phyloP scores from a whole-genome alignment of 2,113 vertebrate species.

The Galbula dea region DNA sequence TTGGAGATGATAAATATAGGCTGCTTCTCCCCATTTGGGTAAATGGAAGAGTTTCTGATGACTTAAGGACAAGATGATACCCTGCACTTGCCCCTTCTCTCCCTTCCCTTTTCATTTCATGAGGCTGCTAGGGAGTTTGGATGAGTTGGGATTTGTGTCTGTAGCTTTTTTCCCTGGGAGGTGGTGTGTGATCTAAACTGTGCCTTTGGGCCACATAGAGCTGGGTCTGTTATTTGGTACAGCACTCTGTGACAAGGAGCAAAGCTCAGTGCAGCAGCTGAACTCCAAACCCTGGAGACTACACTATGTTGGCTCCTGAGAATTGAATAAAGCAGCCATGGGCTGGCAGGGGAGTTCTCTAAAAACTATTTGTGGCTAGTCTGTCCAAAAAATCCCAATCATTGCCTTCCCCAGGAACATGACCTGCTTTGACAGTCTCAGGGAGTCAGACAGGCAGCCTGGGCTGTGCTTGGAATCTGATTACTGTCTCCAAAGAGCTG shows the following conservation, averaged over 20 bases:
- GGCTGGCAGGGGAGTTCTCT: neutral
- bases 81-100: neutral
- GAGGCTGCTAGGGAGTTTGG: neutral
- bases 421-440: neutral
- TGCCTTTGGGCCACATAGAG: neutral
- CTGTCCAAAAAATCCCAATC: neutral
- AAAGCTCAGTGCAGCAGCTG: neutral
- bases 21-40: neutral
- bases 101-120: neutral
- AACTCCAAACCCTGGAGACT: neutral
- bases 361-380: neutral
- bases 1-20: neutral
- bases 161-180: neutral
- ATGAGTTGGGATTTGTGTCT: too few species aligned
- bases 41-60: neutral
- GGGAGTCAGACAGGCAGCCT: neutral
- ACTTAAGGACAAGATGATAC: neutral
- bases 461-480: neutral
- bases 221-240: neutral
- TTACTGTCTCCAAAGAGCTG: neutral
- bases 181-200: neutral
- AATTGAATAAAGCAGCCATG: neutral
- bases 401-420: neutral
- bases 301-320: neutral
- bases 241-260: neutral